Conservation (phyloP, 2,113 vertebrate genomes). For the Nerophis ophidion region DNA sequence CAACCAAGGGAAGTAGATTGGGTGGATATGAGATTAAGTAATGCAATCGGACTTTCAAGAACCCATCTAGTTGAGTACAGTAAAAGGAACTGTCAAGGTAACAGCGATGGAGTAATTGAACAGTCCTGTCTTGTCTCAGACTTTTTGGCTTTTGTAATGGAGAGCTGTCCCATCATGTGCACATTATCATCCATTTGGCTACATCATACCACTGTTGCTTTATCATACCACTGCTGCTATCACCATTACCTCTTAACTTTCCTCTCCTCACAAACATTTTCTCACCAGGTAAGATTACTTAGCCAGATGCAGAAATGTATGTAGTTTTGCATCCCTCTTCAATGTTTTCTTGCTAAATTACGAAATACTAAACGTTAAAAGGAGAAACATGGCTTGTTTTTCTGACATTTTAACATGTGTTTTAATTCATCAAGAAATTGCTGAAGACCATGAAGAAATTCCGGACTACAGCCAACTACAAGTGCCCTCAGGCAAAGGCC, state of each 20-base stretch:
- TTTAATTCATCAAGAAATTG: slow-evolving; percentile 2
- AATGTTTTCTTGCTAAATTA: neutral
- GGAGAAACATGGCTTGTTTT: neutral
- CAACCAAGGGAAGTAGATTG: too few relatives aligned
- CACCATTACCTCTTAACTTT: slow-evolving; percentile 1
- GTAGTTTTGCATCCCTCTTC: neutral
- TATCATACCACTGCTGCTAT: slow-evolving; percentile 5
- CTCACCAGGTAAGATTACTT: slow-evolving; percentile 7
- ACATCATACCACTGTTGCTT: slow-evolving; percentile 3
- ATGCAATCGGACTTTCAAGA: too few relatives aligned
- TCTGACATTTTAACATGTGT: neutral
- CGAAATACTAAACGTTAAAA: neutral
- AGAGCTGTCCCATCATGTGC: slow-evolving; percentile 26
- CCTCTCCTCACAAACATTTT: slow-evolving; percentile 11
- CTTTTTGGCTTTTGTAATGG: slow-evolving; percentile 53
- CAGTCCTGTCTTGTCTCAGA: slow-evolving; percentile 33
- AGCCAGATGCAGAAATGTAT: too few relatives aligned
- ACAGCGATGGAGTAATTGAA: slow-evolving; percentile 14
- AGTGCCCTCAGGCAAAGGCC: slow-evolving; percentile 55
- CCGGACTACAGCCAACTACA: slow-evolving; percentile 60
- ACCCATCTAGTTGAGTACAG: slow-evolving; percentile 21
- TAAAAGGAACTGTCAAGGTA: slow-evolving; percentile 15
- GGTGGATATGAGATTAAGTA: too few relatives aligned
- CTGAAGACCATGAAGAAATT: slow-evolving; percentile 8
- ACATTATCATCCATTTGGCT: slow-evolving; percentile 16